Percentiles rank a stretch among this genome's conserved stretches.
Conservation (phyloP, 1,140 invertebrate species). For the Bicyclus anynana region DNA sequence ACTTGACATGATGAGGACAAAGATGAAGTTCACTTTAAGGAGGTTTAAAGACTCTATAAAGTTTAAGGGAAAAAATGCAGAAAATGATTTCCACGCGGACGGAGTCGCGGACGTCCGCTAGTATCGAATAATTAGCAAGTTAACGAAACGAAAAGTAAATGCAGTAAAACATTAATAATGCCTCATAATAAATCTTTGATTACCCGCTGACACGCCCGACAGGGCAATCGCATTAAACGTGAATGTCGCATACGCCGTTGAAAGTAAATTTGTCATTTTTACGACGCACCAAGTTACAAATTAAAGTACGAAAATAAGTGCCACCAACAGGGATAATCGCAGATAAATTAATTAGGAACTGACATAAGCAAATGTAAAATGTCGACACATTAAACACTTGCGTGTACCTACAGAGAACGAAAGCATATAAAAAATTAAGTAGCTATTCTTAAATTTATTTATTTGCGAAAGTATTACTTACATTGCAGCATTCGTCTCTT, state of each 20-base stretch:
- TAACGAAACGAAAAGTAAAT: not conserved
- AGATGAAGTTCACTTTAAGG: no score
- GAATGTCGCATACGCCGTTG: slow-evolving; percentile 52
- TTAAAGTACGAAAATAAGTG: slow-evolving; percentile 41
- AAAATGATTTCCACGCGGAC: no score
- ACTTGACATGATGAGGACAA: no score
- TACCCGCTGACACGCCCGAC: slow-evolving; percentile 62
- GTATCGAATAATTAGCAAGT: no score
- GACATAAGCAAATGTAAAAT: slow-evolving; percentile 15
- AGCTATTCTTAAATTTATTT: no score
- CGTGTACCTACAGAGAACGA: not conserved
- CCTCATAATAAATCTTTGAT: slow-evolving; percentile 60
- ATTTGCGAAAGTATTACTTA: no score
- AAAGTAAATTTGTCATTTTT: slow-evolving; percentile 66
- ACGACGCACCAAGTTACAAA: slow-evolving; percentile 51
- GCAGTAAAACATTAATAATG: slow-evolving; percentile 58
- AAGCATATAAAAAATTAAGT: no score
- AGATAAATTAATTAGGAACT: slow-evolving; percentile 42
- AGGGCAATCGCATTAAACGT: slow-evolving; percentile 57
- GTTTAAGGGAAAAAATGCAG: no score
- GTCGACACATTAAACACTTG: not conserved
- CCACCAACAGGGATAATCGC: slow-evolving; percentile 49
- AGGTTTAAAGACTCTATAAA: no score
- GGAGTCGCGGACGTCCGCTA: no score
- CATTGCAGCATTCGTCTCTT: no score